Evolutionary conservation across 2,888 invertebrate genomes (phyloP).

Genomic region (Nephrotoma guestfalica): DNA sequence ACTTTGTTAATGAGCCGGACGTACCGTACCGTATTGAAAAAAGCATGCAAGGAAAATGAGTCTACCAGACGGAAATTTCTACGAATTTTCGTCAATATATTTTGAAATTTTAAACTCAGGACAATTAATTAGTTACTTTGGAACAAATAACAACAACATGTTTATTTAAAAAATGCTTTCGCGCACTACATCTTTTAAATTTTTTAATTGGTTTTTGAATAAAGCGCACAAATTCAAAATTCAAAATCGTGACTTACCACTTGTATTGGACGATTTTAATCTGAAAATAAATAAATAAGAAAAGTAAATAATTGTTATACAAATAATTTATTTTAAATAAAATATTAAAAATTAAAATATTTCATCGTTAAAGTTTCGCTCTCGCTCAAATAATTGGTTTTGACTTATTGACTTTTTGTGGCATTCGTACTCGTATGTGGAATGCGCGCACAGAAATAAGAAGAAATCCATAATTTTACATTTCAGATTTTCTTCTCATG

Average conservation of each 20-base stretch:
- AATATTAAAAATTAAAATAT: background rate
- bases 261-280: conserved; percentile 33
- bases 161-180: background rate
- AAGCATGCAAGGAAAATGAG: no score
- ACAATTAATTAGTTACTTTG: background rate
- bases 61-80: no score
- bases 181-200: background rate
- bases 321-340: conserved; percentile 1
- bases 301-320: background rate
- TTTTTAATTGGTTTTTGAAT: background rate
- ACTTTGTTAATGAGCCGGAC: no score
- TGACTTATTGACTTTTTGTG: background rate
- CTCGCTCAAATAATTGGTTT: background rate
- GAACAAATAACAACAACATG: background rate
- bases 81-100: no score
- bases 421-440: background rate
- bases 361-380: background rate
- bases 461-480: background rate
- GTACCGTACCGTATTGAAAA: no score
- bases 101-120: no score
- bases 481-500: background rate
- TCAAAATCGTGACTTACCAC: conserved; percentile 24
- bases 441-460: background rate
- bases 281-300: conserved; percentile 20
- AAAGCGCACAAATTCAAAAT: background rate